Evolutionary conservation across 2,888 invertebrate species (phyloP), one percentile per base, ranked within the genome.

Genomic region (Dynastes grantii): DNA sequence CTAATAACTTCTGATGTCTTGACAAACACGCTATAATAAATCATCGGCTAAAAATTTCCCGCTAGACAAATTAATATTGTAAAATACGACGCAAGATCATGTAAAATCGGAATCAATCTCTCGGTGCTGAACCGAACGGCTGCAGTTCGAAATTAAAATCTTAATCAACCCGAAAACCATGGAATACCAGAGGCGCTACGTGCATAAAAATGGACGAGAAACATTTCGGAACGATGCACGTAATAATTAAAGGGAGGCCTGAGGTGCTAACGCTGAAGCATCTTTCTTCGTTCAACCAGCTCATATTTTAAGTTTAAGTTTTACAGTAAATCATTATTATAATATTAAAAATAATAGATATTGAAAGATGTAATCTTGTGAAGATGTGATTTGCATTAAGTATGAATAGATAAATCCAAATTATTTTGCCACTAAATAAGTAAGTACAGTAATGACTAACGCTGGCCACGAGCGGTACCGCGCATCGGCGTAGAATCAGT

Each of bases 81-180:
- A 40, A 73, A 73, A 73, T 73, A 73, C 45, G 73, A 45, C 29
- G 22, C n/a, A 45, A 45, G 61, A 58, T 73, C 73, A 61, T 73
- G 73, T 73, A 73, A 73, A 73, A 73, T 73, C 73, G 61, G 22
- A 58, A 73, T 73, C 61, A 73, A 73, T 73, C 73, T 61, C 73
- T 27, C 37, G 16, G 49, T 58, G 32, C 55, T 3, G 29, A 70
- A 55, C 55, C 2, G 32, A 53, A 55, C 55, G 71, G 40, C 22
- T 37, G 71, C 70, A 55, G 71, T 29, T 61, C 40, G 22, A 73
- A 61, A 73, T 73, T 61, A 73, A 73, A 61, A 73, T 73, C 73
- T 73, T 73, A 73, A 73, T 73, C 73, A 61, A 27, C 58, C 55
- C 22, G 73, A 73, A 73, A 40, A 73, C 61, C 58, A 55, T 71